Percentiles rank a stretch among this genome's conserved stretches.
phyloP scores from a whole-genome alignment of 2,113 vertebrate genomes.

The Sterna hirundo region DNA sequence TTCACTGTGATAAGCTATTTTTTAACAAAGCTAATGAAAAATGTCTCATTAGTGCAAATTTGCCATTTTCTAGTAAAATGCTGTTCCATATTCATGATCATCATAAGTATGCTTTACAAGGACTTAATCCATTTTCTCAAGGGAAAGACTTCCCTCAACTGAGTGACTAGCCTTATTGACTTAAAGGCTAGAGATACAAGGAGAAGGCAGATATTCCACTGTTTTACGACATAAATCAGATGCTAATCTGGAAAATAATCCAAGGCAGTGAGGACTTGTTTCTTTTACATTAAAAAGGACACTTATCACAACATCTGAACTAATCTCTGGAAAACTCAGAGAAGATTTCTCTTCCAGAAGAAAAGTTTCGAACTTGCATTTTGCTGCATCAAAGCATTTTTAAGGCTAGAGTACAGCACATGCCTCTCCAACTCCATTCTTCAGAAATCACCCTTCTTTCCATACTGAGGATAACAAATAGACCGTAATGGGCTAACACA shows the following conservation, averaged over 20 bases:
- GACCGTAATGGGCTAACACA: background rate
- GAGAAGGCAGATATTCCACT: background rate
- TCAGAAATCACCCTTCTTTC: conserved; percentile 9
- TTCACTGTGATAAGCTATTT: background rate
- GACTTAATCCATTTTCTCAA: background rate
- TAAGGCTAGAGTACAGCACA: background rate
- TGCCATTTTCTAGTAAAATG: background rate
- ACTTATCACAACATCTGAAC: background rate
- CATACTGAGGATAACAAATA: background rate
- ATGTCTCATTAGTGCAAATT: background rate
- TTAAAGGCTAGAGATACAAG: background rate
- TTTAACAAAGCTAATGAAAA: background rate
- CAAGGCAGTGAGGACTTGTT: background rate
- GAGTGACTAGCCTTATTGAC: background rate
- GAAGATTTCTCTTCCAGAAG: background rate
- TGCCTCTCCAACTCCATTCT: background rate
- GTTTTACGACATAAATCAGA: background rate
- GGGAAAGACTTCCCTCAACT: background rate
- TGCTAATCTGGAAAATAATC: background rate
- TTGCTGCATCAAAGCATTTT: background rate
- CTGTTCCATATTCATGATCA: background rate
- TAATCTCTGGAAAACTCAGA: background rate
- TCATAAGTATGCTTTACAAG: background rate
- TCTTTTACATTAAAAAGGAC: background rate
- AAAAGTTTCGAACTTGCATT: background rate